Evolutionary conservation across 2,888 invertebrate genomes (phyloP), one percentile per base, ranked within the genome.

Genomic region (Chymomyza caudatula): DNA sequence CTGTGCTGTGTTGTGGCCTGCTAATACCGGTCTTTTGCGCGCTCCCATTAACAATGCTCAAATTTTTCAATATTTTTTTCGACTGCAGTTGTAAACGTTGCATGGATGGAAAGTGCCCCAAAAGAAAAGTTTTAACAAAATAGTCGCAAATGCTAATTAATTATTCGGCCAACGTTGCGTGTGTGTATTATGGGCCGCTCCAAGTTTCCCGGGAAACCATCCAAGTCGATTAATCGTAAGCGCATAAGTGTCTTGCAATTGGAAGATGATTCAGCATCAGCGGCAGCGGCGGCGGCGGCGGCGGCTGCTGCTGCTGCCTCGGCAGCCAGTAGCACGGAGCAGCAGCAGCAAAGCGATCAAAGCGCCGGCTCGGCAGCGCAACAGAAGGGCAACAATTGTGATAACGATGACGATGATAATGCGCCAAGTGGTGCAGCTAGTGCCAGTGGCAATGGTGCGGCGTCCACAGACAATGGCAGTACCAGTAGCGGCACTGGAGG

Each of bases 151-250:
- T 79, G 77, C 80, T 73, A 79, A 68, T 64, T 58, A 71, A 73
- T 13, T 37, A 70, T 57, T 65, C 51, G 63, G 63, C 72, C 67
- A 73, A 73, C 51, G 42, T 37, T 68, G 69, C 59, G 67, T 78
- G 29, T 3, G 43, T 15, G 29, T 75, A 84, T 76, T 74, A 90
- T 90, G 90, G 90, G 90, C 85, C 90, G 88, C 76, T 90, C 91
- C 67, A 91, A 91, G 87, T 96, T 96, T 93, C 96, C 96, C 90
- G 96, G 96, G 89, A 96, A 95, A 93, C 96, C 96, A 91, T 94
- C 95, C 86, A 96, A 95, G 92, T 94, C 95, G 92, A 94, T 95
- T 90, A 95, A 95, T 92, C 94, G 95, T 92, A 95, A 95, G 91
- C 94, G 96, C 91, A 93, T 96, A 89, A 95, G 95, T 92, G 95